Base-by-base conservation (phyloP, 2,113 vertebrate genomes). In the Eurypyga helias region DNA sequence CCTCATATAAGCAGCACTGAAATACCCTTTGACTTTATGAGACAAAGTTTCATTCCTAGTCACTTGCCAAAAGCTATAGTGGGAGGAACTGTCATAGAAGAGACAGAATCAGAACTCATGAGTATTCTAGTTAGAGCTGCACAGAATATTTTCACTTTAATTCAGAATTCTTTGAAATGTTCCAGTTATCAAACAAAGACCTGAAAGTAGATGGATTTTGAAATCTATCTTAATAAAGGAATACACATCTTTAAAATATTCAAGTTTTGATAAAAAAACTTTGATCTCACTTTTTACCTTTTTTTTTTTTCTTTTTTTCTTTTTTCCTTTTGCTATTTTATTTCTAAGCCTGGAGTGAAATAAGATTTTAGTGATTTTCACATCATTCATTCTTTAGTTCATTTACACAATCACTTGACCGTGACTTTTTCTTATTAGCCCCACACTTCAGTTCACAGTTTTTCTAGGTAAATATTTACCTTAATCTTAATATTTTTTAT, bases 91-190 rank as follows among this genome's bases (percentile, higher is more conserved):
- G 66, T 79, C 45, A 62, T 33, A 80, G 82, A 67, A 61, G 29
- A 89, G 52, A 48, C 26, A 24, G 55, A 72, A 43, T 60, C 43
- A n/a, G 85, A 90, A 61, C 52, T 83, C 62, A 15, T 33, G 84
- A 79, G 43, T 60, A 41, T 79, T 87, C 84, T 64, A 21, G 23
- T 69, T 76, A 85, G 45, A 76, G 78, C 48, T 46, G n/a, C 61
- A 75, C 51, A 69, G 82, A 80, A 43, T 88, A 83, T 91, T 85
- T 87, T 46, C 36, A 49, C 48, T 29, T 19, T 76, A 79, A 84
- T 91, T 85, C 54, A 61, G 57, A 85, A 66, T 61, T 72, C 57
- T 93, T 91, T 77, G 83, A 94, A 96, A 76, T n/a, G 21, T 94
- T 79, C 65, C 19, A 28, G 19, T 72, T 77, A 57, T n/a, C 61